Base-by-base conservation (phyloP, 37 sponge, comb jelly and placozoan genomes). In the Cliona cf. orientalis region DNA sequence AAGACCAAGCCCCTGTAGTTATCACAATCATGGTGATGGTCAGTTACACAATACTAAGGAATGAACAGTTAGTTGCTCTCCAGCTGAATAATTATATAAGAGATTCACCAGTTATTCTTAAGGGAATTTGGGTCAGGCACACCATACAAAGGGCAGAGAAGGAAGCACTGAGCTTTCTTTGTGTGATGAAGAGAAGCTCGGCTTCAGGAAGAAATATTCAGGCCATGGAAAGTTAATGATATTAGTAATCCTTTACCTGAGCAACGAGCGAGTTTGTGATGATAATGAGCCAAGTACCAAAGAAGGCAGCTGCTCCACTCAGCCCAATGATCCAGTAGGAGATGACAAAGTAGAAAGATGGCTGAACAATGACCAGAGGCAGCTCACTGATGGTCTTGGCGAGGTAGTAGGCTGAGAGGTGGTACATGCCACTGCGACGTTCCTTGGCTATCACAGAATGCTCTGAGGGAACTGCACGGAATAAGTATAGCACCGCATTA, bases 341-440 rank as follows among this genome's bases (percentile, higher is more conserved):
- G 23, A 89, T 53, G 58, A 65, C 40, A 23, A 72, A 32, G 75
- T 63, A 88, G 41, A 89, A 2, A 12, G 76, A 35, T 0, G 94
- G 94, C 12, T 74, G 68, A 6, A 78, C 2, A 1, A 89, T 44
- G 42, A 82, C 41, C n/a, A 94, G 60, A 31, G 91, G 95, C 21
- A 86, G 59, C 44, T 94, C 95, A 64, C 88, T 87, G 60, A 83
- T 11, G 21, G 46, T 81, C 90, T 94, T 91, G 67, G 92, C 90
- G n/a, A 84, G 22, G 82, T 63, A 91, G 75, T 94, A 91, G 40
- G 92, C 85, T 21, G 92, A 91, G 5, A 91, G 71, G 68, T 79
- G 91, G 66, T 91, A 91, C 40, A 66, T 74, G 19, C 95, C 91
- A 32, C 89, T 79, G 31, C 83, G 35, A 0, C 95, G 58, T 40